Evolutionary conservation across 1,140 invertebrate genomes (phyloP), one percentile per base, ranked within the genome.

Genomic region (Diploscapter pachys): DNA sequence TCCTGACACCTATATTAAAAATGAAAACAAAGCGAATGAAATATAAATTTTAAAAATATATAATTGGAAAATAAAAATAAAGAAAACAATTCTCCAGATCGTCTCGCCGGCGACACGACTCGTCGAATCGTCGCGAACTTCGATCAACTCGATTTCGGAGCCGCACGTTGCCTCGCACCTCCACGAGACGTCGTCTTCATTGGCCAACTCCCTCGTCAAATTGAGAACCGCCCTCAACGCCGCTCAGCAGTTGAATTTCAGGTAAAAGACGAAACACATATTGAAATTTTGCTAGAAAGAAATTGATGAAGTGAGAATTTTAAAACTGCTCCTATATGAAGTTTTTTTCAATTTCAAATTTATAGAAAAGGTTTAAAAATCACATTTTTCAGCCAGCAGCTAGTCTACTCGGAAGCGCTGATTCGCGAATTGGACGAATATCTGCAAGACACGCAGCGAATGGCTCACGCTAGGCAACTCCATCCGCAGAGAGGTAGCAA

Each of bases 121-220:
- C 71, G 90, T 93, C 4, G 84, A 86, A 56, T 84, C 93, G 0
- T 91, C 92, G 0, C 90, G 93, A 80, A 91, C 92, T 4, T 91
- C 93, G 5, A 87, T 95, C 11, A 93, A 94, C 0, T 94, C 93
- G 0, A 90, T 98, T 2, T 88, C 87, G 0, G 93, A 98, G 9
- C 72, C 52, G 9, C 89, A 83, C 59, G 13, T 91, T 0, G 90
- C 91, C 3, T 88, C 92, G 54, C 91, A 91, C 80, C 86, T 91
- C 65, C 91, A 89, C 66, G 90, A 90, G 77, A 90, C 90, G 59
- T 89, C 91, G 3, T 92, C 93, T 80, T 90, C 91, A 72, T 88
- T 95, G 72, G 90, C 91, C 3, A 87, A 90, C 8, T 91, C 91
- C 72, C 87, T 94, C 5, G 90, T 91, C 2, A 93, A 95, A 76